These are phyloP conservation scores for Euphysa ruthae DNA, from an alignment of 30 jellyfish, hydroid and myxozoan species.

Conservation along the genomic window DNA sequence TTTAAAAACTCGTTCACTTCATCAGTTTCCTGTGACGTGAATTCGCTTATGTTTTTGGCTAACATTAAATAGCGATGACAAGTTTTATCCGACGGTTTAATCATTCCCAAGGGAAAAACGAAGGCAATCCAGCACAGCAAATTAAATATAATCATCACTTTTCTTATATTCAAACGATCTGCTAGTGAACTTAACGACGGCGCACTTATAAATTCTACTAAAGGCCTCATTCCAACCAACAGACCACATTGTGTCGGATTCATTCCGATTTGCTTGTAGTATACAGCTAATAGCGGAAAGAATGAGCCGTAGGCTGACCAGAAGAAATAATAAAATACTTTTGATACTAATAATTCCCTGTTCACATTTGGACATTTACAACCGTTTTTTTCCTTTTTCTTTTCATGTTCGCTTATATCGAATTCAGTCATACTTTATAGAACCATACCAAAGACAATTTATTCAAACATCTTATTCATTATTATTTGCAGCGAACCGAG, in stretches of 20 bases:
- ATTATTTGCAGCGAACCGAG: no score
- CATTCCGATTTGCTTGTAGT: slow-evolving; percentile 98
- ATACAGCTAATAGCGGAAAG: slow-evolving; percentile 95
- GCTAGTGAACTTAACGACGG: slow-evolving; percentile 98
- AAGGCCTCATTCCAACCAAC: slow-evolving; percentile 94
- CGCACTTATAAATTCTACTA: slow-evolving; percentile 89
- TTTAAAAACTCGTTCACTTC: slow-evolving; percentile 83
- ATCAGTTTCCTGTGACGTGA: slow-evolving; percentile 79
- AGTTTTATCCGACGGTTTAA: slow-evolving; percentile 92
- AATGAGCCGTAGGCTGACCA: slow-evolving; percentile 99
- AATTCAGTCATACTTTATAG: no score
- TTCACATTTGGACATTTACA: slow-evolving; percentile 53
- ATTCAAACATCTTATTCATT: no score
- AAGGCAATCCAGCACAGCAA: slow-evolving; percentile 82
- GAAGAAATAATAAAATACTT: slow-evolving; percentile 69
- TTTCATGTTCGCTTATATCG: no score
- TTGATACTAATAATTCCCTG: slow-evolving; percentile 54
- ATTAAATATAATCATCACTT: slow-evolving; percentile 71
- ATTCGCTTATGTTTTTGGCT: slow-evolving; percentile 72
- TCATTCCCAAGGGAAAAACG: slow-evolving; percentile 94
- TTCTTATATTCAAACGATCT: slow-evolving; percentile 78
- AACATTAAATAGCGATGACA: slow-evolving; percentile 87
- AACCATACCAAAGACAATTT: no score
- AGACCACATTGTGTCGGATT: slow-evolving; percentile 95
- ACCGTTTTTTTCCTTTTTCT: no score